Evolutionary conservation across 1,140 invertebrate species (phyloP).

Genomic region (Sarcophaga peregrina): DNA sequence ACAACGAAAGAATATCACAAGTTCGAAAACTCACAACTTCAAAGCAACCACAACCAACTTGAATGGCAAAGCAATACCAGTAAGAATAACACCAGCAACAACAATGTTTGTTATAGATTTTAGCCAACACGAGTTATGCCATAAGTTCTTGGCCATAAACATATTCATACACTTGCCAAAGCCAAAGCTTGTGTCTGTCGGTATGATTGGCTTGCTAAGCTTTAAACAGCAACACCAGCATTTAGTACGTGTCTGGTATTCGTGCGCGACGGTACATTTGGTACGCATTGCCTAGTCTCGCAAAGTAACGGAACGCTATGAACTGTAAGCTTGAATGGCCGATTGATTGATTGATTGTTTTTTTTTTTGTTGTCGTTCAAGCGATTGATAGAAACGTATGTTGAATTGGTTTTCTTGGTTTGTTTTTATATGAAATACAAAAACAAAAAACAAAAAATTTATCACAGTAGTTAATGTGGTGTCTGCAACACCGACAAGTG

Average conservation of each 20-base stretch:
- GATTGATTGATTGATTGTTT: too few species aligned
- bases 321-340: neutral
- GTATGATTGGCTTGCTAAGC: neutral
- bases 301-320: neutral
- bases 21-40: slow-evolving; percentile 24
- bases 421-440: neutral
- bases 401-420: neutral
- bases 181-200: too few species aligned
- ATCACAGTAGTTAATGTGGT: neutral
- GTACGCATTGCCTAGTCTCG: slow-evolving; percentile 6
- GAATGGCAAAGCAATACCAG: neutral
- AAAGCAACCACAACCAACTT: neutral
- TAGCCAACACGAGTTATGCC: neutral
- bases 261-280: slow-evolving; percentile 40
- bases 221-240: neutral
- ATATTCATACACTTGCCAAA: slow-evolving; percentile 19
- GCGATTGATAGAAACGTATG: too few species aligned
- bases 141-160: slow-evolving; percentile 22
- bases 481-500: neutral
- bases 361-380: too few species aligned
- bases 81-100: neutral
- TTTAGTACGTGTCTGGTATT: slow-evolving; percentile 36
- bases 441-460: neutral
- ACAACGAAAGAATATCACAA: neutral
- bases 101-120: too few species aligned